These are phyloP conservation scores for Rhea americana DNA, from an alignment of 2,113 vertebrate genomes.

Conservation along the genomic window DNA sequence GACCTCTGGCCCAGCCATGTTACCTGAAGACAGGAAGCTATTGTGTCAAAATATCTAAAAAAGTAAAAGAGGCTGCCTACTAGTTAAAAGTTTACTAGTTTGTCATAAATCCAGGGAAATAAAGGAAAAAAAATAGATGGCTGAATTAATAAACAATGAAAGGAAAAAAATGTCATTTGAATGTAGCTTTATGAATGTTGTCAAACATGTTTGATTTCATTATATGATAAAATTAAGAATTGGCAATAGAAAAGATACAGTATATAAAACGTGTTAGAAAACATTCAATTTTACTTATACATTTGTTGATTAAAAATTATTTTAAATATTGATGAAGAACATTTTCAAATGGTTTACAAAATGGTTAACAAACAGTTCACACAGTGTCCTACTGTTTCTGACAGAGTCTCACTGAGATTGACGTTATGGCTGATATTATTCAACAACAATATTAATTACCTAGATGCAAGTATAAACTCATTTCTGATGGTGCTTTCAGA, in stretches of 20 bases:
- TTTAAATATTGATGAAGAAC: not conserved
- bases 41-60: not conserved
- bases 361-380: not conserved
- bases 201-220: not conserved
- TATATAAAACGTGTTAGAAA: not conserved
- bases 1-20: not conserved
- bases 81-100: not conserved
- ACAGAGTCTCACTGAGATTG: not conserved
- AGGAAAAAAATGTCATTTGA: not conserved
- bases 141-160: not conserved
- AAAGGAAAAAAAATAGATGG: not conserved
- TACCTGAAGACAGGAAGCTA: not conserved
- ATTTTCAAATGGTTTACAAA: not conserved
- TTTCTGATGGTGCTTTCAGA: not conserved
- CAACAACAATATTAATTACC: not conserved
- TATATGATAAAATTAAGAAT: not conserved
- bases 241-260: not conserved
- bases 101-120: not conserved
- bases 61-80: not conserved
- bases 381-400: not conserved
- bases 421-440: not conserved
- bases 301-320: not conserved
- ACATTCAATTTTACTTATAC: not conserved
- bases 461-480: not conserved
- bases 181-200: fast-evolving